phyloP scores from a whole-genome alignment of 2,113 vertebrate species.

The Peromyscus maniculatus region DNA sequence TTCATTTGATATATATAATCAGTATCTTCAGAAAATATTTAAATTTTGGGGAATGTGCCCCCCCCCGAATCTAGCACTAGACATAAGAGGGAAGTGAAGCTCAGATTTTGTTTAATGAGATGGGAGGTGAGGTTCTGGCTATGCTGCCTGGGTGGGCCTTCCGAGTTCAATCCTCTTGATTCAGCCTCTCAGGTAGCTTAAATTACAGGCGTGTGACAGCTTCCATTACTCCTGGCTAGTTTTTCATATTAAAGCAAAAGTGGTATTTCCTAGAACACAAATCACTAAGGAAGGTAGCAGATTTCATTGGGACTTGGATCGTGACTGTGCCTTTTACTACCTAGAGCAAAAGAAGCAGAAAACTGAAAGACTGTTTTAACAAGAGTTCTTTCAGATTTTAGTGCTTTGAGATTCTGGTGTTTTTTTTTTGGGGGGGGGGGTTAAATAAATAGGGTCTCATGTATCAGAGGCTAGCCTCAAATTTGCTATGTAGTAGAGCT shows the following conservation, averaged over 20 bases:
- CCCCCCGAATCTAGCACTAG: not conserved
- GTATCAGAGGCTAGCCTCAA: not conserved
- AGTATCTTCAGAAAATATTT: conserved; percentile 29
- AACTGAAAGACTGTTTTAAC: conserved; percentile 11
- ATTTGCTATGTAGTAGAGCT: not conserved
- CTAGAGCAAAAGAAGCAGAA: conserved; percentile 8
- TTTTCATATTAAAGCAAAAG: not conserved
- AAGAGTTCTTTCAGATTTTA: conserved; percentile 53
- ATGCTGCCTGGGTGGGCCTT: not conserved
- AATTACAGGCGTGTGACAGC: not conserved
- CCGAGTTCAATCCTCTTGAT: not conserved
- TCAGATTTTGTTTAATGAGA: not conserved
- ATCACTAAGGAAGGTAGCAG: conserved; percentile 43
- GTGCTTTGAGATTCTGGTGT: not conserved
- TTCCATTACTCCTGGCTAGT: not conserved
- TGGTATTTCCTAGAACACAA: conserved; percentile 12
- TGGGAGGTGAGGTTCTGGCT: not conserved
- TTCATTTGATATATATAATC: not conserved
- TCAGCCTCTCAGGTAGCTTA: not conserved
- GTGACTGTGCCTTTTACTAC: not conserved
- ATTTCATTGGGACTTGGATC: not conserved
- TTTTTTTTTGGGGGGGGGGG: not conserved
- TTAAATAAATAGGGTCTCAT: not conserved
- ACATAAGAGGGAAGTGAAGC: conserved; percentile 24
- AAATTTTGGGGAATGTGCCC: not conserved